phyloP scores from a whole-genome alignment of 2,797 vertebrate species.

The Gymnocypris eckloni region DNA sequence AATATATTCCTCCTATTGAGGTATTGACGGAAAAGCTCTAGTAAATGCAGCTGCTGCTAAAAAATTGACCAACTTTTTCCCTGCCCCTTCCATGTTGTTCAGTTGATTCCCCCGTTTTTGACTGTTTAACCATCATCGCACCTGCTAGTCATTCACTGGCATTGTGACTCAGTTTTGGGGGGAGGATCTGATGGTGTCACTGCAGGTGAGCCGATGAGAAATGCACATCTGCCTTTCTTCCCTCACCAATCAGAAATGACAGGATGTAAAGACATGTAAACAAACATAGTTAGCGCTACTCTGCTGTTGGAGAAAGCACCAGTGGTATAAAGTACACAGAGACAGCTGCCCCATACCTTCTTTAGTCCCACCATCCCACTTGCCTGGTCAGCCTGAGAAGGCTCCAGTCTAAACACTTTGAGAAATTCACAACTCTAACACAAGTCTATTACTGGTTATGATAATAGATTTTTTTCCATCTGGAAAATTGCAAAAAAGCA shows the following conservation, averaged over 20 bases:
- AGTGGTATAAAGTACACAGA: slow-evolving; percentile 74
- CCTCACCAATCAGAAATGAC: slow-evolving; percentile 21
- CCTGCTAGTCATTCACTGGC: slow-evolving; percentile 51
- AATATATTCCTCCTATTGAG: slow-evolving; percentile 42
- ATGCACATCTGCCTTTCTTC: slow-evolving; percentile 74
- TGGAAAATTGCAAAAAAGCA: neutral
- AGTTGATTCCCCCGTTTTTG: slow-evolving; percentile 56
- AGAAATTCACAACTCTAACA: slow-evolving; percentile 20
- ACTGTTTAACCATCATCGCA: slow-evolving; percentile 64
- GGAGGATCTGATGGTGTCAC: slow-evolving; percentile 31
- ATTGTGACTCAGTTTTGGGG: slow-evolving; percentile 22
- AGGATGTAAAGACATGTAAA: slow-evolving; percentile 62
- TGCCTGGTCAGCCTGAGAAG: neutral
- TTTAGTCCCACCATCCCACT: slow-evolving; percentile 64
- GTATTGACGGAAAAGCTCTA: slow-evolving; percentile 35
- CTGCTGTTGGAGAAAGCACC: slow-evolving; percentile 72
- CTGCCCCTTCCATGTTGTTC: slow-evolving; percentile 41
- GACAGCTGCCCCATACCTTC: slow-evolving; percentile 72
- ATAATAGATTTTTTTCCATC: neutral
- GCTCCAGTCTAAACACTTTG: slow-evolving; percentile 30
- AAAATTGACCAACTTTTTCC: slow-evolving; percentile 30
- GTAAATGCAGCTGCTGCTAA: slow-evolving; percentile 56
- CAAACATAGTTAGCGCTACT: slow-evolving; percentile 69
- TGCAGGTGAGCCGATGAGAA: slow-evolving; percentile 66
- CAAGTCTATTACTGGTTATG: neutral